Conservation (phyloP, 2,888 invertebrate genomes). For the Andrena fulva region DNA sequence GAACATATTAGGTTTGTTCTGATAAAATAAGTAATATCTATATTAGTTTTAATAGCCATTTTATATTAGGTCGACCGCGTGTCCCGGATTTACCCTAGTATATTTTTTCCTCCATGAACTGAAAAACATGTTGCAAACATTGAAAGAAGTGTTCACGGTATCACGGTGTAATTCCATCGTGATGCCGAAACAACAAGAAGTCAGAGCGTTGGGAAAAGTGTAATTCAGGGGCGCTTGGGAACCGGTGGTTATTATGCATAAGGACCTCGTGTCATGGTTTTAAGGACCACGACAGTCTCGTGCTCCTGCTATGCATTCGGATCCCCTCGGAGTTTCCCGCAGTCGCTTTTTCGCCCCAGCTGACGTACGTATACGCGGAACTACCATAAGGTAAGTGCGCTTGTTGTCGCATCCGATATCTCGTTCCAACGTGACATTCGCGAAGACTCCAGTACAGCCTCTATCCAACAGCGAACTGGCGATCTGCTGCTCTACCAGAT, state of each 20-base stretch:
- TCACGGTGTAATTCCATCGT: not conserved
- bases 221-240: conserved; percentile 26
- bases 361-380: not conserved
- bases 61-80: too few relatives aligned
- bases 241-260: conserved; percentile 23
- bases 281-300: conserved; percentile 12
- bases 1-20: too few relatives aligned
- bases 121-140: too few relatives aligned
- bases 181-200: conserved; percentile 11
- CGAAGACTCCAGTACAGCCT: not conserved
- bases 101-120: too few relatives aligned
- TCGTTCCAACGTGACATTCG: not conserved
- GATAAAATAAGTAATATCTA: too few relatives aligned
- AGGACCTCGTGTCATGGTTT: conserved; percentile 23
- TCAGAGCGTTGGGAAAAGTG: not conserved
- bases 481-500: not conserved
- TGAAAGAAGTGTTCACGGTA: not conserved
- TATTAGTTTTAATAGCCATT: too few relatives aligned
- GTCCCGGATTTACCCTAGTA: too few relatives aligned
- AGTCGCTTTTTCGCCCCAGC: conserved; percentile 9
- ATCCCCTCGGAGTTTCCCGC: conserved; percentile 25
- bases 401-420: conserved; percentile 18
- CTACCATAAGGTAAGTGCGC: not conserved
- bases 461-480: not conserved
- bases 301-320: conserved; percentile 18